phyloP scores from a whole-genome alignment of 92 coral and sea anemone genomes.

The Phenganax subtilis region DNA sequence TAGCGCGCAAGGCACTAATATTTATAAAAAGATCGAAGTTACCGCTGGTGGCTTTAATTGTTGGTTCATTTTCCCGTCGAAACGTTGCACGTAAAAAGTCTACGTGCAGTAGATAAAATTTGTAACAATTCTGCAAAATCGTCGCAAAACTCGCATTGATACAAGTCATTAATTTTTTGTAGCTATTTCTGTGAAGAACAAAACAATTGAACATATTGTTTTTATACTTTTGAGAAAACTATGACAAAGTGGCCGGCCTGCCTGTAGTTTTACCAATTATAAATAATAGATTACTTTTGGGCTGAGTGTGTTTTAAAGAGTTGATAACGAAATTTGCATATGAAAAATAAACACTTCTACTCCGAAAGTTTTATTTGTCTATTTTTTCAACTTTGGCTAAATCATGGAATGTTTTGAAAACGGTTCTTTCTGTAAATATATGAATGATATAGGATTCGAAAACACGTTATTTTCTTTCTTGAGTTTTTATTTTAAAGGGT shows the following conservation, averaged over 20 bases:
- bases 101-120: not conserved
- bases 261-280: conserved; percentile 9
- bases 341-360: conserved; percentile 6
- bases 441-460: not conserved
- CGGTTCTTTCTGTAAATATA: not conserved
- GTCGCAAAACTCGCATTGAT: not conserved
- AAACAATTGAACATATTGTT: too few species aligned
- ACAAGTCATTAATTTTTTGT: too few species aligned
- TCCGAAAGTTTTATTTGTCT: not conserved
- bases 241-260: not conserved
- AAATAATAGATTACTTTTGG: conserved; percentile 19
- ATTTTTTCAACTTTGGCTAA: not conserved
- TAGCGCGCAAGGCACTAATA: not conserved
- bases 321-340: conserved; percentile 22
- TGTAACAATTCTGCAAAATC: conserved; percentile 4
- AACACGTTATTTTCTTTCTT: not conserved
- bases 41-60: not conserved
- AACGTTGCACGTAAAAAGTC: not conserved
- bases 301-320: not conserved
- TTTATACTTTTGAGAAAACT: too few species aligned
- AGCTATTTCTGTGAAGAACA: too few species aligned
- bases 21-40: not conserved
- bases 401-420: not conserved
- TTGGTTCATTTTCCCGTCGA: not conserved
- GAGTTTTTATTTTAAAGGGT: not conserved